These are phyloP conservation scores for Cyanoliseus patagonus DNA, from an alignment of 2,113 vertebrate genomes.

Conservation along the genomic window DNA sequence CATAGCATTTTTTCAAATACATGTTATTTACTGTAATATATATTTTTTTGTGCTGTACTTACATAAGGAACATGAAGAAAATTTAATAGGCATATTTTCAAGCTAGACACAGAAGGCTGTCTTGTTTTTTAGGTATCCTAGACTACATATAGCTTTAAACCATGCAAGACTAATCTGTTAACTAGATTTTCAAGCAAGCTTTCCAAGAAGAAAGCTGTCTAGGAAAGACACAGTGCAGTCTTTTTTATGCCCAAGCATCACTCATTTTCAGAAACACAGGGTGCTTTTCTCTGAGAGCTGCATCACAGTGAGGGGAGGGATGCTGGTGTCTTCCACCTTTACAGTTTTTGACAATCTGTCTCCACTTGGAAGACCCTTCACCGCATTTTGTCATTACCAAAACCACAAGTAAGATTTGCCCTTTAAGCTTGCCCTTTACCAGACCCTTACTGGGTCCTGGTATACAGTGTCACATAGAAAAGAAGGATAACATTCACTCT, in stretches of 20 bases:
- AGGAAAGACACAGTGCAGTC: not conserved
- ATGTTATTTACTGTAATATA: not conserved
- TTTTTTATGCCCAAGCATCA: not conserved
- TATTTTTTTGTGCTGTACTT: not conserved
- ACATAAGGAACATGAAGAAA: not conserved
- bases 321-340: not conserved
- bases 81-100: not conserved
- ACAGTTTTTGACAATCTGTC: not conserved
- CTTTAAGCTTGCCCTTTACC: not conserved
- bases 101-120: not conserved
- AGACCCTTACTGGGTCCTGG: not conserved
- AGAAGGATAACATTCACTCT: not conserved
- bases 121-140: not conserved
- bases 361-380: not conserved
- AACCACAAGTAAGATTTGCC: not conserved
- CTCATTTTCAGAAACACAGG: not conserved
- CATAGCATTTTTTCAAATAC: not conserved
- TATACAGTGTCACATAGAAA: not conserved
- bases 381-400: not conserved
- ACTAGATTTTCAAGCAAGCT: not conserved
- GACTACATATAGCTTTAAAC: not conserved
- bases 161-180: not conserved
- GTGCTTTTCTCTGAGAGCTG: not conserved
- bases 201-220: not conserved
- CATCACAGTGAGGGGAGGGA: rapidly evolving